Conservation (phyloP, 2,113 vertebrate genomes). For the Psittacus erithacus region DNA sequence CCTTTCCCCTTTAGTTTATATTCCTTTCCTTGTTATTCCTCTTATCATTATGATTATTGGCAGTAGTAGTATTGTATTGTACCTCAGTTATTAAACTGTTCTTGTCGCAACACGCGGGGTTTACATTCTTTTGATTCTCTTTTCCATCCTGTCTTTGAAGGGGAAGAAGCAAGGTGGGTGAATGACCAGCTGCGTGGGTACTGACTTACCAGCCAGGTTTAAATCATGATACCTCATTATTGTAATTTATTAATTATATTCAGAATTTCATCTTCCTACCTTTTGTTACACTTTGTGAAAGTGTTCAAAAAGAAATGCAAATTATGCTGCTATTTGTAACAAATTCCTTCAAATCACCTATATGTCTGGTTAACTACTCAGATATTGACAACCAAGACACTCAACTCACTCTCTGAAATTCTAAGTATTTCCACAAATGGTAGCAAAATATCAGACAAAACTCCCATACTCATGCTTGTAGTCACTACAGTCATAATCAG, state of each 20-base stretch:
- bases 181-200: not conserved
- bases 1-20: not conserved
- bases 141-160: not conserved
- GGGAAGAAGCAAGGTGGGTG: not conserved
- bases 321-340: not conserved
- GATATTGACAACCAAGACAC: not conserved
- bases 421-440: not conserved
- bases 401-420: not conserved
- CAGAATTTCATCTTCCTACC: not conserved
- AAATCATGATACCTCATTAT: not conserved
- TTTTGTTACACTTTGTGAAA: not conserved
- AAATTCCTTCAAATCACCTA: not conserved
- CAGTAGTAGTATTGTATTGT: not conserved
- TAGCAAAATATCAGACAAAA: not conserved
- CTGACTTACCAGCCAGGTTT: not conserved
- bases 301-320: not conserved
- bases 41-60: not conserved
- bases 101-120: not conserved
- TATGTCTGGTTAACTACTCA: not conserved
- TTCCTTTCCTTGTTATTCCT: not conserved
- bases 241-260: not conserved
- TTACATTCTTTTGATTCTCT: not conserved
- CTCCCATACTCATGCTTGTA: not conserved
- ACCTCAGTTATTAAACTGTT: not conserved
- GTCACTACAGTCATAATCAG: not conserved